Conservation (phyloP, 2,113 vertebrate genomes). For the Fulica atra region DNA sequence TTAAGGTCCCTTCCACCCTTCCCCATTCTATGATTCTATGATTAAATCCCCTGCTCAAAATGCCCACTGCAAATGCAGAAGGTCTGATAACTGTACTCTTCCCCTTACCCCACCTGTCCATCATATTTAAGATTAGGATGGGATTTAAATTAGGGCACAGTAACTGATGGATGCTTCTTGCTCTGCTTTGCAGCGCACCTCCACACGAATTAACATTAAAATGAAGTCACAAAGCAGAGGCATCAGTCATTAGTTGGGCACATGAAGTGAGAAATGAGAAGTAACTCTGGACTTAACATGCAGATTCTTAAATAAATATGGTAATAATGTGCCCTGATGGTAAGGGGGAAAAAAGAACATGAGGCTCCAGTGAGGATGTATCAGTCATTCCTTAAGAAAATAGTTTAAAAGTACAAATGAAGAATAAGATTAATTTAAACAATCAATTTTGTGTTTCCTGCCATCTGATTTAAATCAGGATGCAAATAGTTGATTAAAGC, state of each 20-base stretch:
- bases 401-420: constrained; percentile 18
- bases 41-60: neutral
- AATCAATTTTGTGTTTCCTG: constrained; percentile 45
- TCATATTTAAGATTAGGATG: neutral
- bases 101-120: neutral
- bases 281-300: neutral
- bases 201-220: neutral
- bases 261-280: neutral
- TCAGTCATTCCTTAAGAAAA: constrained; percentile 26
- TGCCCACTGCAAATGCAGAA: neutral
- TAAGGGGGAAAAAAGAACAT: neutral
- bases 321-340: neutral
- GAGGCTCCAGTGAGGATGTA: neutral
- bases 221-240: neutral
- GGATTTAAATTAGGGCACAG: neutral
- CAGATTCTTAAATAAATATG: constrained; percentile 29
- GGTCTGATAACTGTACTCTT: neutral
- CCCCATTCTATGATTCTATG: too few species aligned
- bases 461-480: constrained; percentile 49
- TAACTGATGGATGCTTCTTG: neutral
- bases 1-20: too few species aligned
- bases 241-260: neutral
- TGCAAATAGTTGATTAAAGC: constrained; percentile 35
- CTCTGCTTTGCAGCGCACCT: neutral
- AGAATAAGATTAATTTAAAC: constrained; percentile 46